Percentiles rank a stretch among this genome's conserved stretches.
Conservation (phyloP, 2,888 invertebrate genomes). For the Euspilapteryx auroguttella region DNA sequence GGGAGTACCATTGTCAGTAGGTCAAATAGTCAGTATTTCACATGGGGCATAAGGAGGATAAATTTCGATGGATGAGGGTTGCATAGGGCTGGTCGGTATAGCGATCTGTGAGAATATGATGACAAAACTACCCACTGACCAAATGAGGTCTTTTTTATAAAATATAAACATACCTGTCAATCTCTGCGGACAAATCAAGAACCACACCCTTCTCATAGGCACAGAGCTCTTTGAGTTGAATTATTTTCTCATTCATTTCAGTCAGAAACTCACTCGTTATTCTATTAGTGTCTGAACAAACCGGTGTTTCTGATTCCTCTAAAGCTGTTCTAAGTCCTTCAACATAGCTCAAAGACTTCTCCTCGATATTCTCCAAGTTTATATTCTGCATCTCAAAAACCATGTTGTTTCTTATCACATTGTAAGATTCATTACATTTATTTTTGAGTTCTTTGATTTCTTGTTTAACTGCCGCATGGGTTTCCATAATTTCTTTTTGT, state of each 20-base stretch:
- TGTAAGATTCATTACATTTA: slow-evolving; percentile 23
- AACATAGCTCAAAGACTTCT: slow-evolving; percentile 23
- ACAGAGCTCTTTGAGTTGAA: slow-evolving; percentile 26
- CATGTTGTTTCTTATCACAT: slow-evolving; percentile 26
- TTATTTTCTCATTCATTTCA: slow-evolving; percentile 28
- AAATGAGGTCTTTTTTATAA: no score
- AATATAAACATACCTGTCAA: slow-evolving; percentile 23
- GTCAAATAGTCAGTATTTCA: no score
- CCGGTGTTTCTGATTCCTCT: slow-evolving; percentile 21
- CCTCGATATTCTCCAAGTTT: slow-evolving; percentile 16
- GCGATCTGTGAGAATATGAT: no score
- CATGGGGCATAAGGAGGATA: no score
- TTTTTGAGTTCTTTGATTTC: slow-evolving; percentile 27
- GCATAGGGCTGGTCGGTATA: no score
- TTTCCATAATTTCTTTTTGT: slow-evolving; percentile 10
- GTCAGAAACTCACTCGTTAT: slow-evolving; percentile 28
- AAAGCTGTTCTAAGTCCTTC: slow-evolving; percentile 27
- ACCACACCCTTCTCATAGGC: slow-evolving; percentile 31
- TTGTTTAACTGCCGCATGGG: slow-evolving; percentile 18
- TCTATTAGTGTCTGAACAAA: slow-evolving; percentile 27
- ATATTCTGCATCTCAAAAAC: slow-evolving; percentile 15
- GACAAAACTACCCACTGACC: no score
- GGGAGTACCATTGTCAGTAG: no score
- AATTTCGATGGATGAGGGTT: no score
- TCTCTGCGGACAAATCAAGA: slow-evolving; percentile 30